Evolutionary conservation across 2,888 invertebrate genomes (phyloP), one percentile per base, ranked within the genome.

Genomic region (Empis livida): DNA sequence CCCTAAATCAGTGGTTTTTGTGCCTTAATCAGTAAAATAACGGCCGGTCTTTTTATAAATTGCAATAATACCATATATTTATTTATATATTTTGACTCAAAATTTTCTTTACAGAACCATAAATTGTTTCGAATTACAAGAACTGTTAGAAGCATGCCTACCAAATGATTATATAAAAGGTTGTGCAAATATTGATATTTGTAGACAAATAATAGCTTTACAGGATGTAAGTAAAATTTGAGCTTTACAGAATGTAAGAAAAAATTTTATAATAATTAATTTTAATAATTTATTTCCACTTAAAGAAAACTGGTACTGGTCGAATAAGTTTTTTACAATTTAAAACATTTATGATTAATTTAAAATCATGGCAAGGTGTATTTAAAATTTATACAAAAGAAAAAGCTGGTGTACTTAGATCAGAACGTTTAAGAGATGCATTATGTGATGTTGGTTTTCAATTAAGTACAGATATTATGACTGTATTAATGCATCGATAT

Each of bases 161-260:
- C 93, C 92, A 1, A 93, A 93, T 63, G 92, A 93, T 71, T 93
- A 92, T 59, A 91, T 93, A 55, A 93, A 92, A 62, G 92, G 92
- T 57, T 92, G 92, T 65, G 91, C 92, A 2, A 88, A 87, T 14
- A 80, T 92, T 57, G 92, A 92, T 66, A 91, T 93, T 2, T 93
- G 93, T 61, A 75, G 91, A 49, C 91, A 92, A 70, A 88, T 92
- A 10, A 84, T 93, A 16, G 74, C 92, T 2, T 82, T 91, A 9
- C 78, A 92, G 72, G 92, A 92, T 72, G 88, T 88, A 82, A 82
- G 83, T 80, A 23, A 11, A 37, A 35, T 5, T 14, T 8, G 14
- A 8, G 8, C n/a, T 37, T 5, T 35, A 35, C 35, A 35, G 5
- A 20, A 20, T 20, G 20, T 5, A 20, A 44, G 1, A 20, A 17